Percentiles rank a stretch among this genome's conserved stretches.
phyloP scores from a whole-genome alignment of 2,797 vertebrate genomes.

The Rachycentron canadum region DNA sequence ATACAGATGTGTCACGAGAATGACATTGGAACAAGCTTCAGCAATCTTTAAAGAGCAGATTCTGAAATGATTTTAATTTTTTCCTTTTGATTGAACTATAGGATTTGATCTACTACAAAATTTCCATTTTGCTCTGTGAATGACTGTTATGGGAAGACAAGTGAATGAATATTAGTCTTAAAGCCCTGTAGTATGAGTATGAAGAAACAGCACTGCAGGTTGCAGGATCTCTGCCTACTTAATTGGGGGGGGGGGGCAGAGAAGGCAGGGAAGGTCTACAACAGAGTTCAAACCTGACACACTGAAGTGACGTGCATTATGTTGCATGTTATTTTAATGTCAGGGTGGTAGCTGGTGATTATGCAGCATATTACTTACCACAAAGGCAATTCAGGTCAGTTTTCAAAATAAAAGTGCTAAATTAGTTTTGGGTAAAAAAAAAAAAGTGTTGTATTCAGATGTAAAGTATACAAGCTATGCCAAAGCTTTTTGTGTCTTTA shows the following conservation, averaged over 20 bases:
- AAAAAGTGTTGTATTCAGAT: neutral
- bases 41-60: neutral
- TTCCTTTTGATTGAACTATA: too few species aligned
- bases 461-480: neutral
- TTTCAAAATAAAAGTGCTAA: too few species aligned
- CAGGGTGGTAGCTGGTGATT: neutral
- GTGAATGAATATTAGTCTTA: neutral
- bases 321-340: neutral
- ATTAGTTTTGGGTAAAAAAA: neutral
- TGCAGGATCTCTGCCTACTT: neutral
- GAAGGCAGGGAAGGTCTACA: neutral
- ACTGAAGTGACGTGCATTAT: neutral
- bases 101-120: neutral
- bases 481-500: neutral
- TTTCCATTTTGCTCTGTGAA: neutral
- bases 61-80: neutral
- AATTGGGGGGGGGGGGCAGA: neutral
- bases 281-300: constrained; percentile 9
- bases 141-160: neutral
- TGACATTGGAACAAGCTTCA: too few species aligned
- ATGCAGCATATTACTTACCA: constrained; percentile 2
- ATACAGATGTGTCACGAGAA: constrained; percentile 10
- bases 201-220: neutral
- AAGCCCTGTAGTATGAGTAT: neutral
- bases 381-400: constrained; percentile 10